Evolutionary conservation across 2,113 vertebrate species (phyloP), one percentile per base, ranked within the genome.

Genomic region (Cichladusa arquata): DNA sequence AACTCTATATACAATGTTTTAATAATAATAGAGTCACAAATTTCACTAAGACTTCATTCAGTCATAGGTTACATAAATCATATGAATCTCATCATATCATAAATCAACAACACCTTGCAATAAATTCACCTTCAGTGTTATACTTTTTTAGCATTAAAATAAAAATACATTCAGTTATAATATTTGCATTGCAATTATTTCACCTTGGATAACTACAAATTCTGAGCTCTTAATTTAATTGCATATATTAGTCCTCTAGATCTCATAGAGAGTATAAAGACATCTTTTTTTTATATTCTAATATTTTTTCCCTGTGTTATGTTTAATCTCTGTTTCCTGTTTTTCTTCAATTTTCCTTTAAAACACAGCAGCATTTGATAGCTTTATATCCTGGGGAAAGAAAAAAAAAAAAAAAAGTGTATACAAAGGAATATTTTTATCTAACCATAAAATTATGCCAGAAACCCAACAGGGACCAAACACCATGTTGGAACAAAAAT

Each of bases 401-500:
- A 3, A 44, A 3, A 18, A 53, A 33, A 57, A 33, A 57, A 36
- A 54, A 56, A 50, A 51, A 47, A 28, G 57, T 71, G 44, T 80
- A 74, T 81, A 90, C n/a, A 66, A 83, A 96, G 48, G n/a, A 88
- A 89, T 94, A 95, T 90, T 92, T 93, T 97, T 93, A 81, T 93
- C 74, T 91, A 96, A 87, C 40, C 33, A 88, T 57, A 92, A 96
- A 95, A 86, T 85, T 66, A 90, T 97, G 88, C 89, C 94, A 96
- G 95, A 94, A 96, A 97, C 34, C 81, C 92, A 97, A 86, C 72
- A 86, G 92, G 70, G 87, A 97, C 50, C 67, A 86, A 96, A 72
- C 82, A 97, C 85, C 80, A 81, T 93, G 91, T 90, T 98, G 97
- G 86, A 97, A 97, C 94, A 97, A 97, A 97, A 96, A 90, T 86